phyloP scores from a whole-genome alignment of 2,797 vertebrate genomes.

The Macrochelys suwanniensis region DNA sequence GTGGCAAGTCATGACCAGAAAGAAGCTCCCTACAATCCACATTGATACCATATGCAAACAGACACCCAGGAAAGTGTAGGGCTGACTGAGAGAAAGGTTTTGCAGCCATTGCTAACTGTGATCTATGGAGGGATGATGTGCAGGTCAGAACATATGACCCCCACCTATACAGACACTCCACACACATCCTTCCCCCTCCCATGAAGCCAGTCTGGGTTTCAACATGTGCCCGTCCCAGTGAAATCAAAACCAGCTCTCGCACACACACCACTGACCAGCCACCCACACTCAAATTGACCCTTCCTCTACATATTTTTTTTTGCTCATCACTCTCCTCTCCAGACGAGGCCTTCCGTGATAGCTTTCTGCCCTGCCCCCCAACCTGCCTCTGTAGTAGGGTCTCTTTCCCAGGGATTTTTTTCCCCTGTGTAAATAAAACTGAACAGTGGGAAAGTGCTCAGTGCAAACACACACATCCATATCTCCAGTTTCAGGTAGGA shows the following conservation, averaged over 20 bases:
- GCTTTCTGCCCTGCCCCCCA: background rate
- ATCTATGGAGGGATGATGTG: background rate
- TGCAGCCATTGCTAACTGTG: background rate
- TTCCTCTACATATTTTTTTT: background rate
- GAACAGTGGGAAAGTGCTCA: background rate
- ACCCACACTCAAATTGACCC: background rate
- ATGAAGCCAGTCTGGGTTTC: background rate
- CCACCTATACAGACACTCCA: background rate
- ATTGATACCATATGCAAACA: background rate
- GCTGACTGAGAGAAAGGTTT: background rate
- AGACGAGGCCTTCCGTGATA: background rate
- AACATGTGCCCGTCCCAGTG: background rate
- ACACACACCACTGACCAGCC: background rate
- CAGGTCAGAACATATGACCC: background rate
- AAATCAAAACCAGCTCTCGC: background rate
- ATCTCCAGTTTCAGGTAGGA: constrained; percentile 26
- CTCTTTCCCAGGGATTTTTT: background rate
- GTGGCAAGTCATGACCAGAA: background rate
- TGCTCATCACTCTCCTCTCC: background rate
- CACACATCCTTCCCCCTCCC: background rate
- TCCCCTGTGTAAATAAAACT: accelerated
- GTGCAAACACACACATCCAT: accelerated
- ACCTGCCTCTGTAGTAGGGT: background rate
- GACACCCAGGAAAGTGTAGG: background rate
- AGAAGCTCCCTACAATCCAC: background rate